Evolutionary conservation across 2,113 vertebrate genomes (phyloP), one percentile per base, ranked within the genome.

Genomic region (Corvus moneduloides): DNA sequence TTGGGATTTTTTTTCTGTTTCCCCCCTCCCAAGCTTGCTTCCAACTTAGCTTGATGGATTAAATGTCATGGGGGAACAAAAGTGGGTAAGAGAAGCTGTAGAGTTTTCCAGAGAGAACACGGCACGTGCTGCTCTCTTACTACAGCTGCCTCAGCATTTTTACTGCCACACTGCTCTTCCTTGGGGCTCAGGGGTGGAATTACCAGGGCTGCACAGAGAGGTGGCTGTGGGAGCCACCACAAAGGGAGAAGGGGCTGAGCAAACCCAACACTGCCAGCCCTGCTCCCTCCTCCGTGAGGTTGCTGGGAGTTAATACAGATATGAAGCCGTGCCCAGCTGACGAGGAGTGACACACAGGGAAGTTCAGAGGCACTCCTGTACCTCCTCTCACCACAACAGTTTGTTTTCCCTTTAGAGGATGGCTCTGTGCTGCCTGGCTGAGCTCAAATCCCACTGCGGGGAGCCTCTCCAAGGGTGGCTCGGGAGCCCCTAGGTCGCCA

Each of bases 401-500:
- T 62, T 46, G 44, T 58, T 77, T 72, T 85, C 74, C 48, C 44
- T 67, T 49, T 19, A 67, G 84, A 44, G 56, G 33, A n/a, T 7
- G 37, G 62, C 55, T 30, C 54, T 13, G 32, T 0, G 21, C 51
- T 49, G 82, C 80, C 5, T 7, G 77, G 37, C 63, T 5, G 30
- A 75, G 85, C 71, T 89, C 27, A 48, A n/a, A 26, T 19, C 90
- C 89, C 55, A 0, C 16, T 39, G 46, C 68, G 62, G 49, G 67
- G 67, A 96, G 54, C 30, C 21, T 71, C 68, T 59, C 77, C 16
- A 5, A 23, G 51, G 33, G 26, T 1, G 7, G 39, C 72, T 51
- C 7, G 0, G 39, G 52, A 49, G 37, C 64, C 2, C 5, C 82
- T 76, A 0, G 1, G 74, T 51, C 19, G 0, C 17, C 0, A 5